Evolutionary conservation across 2,888 invertebrate species (phyloP), one percentile per base, ranked within the genome.

Genomic region (Xanthorhoe spadicearia): DNA sequence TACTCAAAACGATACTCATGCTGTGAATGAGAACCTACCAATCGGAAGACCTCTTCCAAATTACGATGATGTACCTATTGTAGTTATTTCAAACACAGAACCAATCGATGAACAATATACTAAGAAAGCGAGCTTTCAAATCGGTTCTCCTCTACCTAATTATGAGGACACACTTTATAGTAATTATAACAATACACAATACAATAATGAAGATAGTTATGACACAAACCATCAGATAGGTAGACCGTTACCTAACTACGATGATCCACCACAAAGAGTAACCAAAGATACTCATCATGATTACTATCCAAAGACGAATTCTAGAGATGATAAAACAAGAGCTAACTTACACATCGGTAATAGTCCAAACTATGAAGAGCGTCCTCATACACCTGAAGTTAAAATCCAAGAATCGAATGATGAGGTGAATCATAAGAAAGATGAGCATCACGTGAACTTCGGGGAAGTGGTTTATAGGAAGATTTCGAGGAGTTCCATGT

Each of bases 401-500:
- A 86, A 82, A 61, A 84, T 92, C 10, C 68, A 74, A 6, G 84
- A 77, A 2, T 62, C 62, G 7, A 77, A 82, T 17, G 81, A 82
- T 68, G 78, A 79, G n/a, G 61, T 75, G 6, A 62, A 43, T n/a
- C 57, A 58, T 48, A 68, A 60, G 10, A 51, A 48, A 18, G 68
- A 61, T n/a, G 59, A 59, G 23, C 67, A 70, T 35, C 67, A 69
- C 6, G 62, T 70, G 4, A 61, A 62, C 9, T 52, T 63, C 2
- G 73, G 72, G 53, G 70, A 69, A 13, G 82, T 86, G 1, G 72
- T 78, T 7, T 79, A 80, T 35, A 84, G 85, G 28, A 78, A 77
- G 43, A 61, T 94, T 48, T 92, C 95, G 53, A 94, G 95, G 68
- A 94, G 94, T 64, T 95, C 96, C 1, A 94, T 95, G 55, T 96